These are phyloP conservation scores for Ptychochromis oligacanthus DNA, from an alignment of 2,113 vertebrate genomes.

Conservation along the genomic window DNA sequence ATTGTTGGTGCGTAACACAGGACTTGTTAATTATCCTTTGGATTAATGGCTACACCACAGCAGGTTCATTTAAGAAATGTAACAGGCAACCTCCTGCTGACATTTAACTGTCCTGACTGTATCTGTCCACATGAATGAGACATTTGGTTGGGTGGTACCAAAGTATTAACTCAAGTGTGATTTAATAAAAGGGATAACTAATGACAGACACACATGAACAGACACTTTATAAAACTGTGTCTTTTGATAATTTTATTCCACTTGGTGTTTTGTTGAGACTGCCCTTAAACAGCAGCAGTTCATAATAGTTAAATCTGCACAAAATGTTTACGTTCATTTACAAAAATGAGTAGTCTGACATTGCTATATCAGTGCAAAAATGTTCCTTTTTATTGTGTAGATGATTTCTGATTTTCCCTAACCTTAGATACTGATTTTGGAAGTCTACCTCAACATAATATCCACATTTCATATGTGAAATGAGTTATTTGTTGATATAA, in stretches of 20 bases:
- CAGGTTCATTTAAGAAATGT: neutral
- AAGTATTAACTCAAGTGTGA: neutral
- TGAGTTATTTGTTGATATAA: too few relatives aligned
- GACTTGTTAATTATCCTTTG: constrained; percentile 18
- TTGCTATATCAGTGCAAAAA: neutral
- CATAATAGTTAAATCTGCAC: neutral
- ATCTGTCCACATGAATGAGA: neutral
- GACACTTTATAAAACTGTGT: neutral
- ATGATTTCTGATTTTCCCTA: neutral
- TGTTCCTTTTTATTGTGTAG: too few relatives aligned
- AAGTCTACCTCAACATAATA: neutral
- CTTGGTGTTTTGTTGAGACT: neutral
- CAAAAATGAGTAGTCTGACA: neutral
- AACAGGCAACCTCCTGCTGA: neutral
- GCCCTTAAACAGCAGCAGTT: neutral
- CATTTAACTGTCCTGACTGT: neutral
- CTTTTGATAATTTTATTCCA: neutral
- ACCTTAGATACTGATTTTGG: neutral
- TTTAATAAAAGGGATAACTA: neutral
- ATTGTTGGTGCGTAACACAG: neutral
- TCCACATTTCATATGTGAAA: too few relatives aligned
- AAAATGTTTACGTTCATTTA: neutral
- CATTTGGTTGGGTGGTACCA: neutral
- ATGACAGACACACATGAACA: neutral
- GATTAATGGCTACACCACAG: neutral